Evolutionary conservation across 2,888 invertebrate species (phyloP), one percentile per base, ranked within the genome.

Genomic region (Drosophila conformis): DNA sequence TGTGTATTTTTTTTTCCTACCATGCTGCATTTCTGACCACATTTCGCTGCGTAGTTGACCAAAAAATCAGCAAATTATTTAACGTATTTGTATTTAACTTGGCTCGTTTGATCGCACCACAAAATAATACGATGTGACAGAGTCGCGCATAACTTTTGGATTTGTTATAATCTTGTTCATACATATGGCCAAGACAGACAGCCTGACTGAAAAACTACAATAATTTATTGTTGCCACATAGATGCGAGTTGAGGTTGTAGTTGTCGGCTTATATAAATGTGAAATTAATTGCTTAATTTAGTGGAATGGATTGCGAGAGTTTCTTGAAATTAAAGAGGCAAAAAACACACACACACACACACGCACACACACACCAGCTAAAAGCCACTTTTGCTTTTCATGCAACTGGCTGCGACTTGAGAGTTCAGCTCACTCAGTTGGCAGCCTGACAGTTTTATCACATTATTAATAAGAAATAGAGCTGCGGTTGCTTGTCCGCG

Each of bases 261-360:
- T 77, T 88, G 84, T 81, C 82, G 84, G 85, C 85, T 85, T 85
- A 89, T 79, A 87, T 89, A 87, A 85, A 86, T 89, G 81, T 69
- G 74, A 83, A 83, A 89, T 85, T 84, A 88, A 87, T 87, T 87
- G 87, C 89, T 88, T 90, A 87, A 87, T 87, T 90, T 82, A 90
- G 89, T 90, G 89, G 90, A 87, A 87, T 86, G 88, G 80, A 88
- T 89, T 72, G 89, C 77, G 68, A 74, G 87, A 81, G 89, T 87
- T 76, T 69, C 68, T 59, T 52, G 46, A 75, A 69, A 62, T 18
- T 8, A 76, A 15, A 40, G 10, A 36, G 18, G 10, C 49, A 38
- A 42, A 25, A 52, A 54, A 42, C 2, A 35, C 4, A 18, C 0
- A 38, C 51, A 49, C 27, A 33, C 10, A 10, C 8, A 1, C 29